These are phyloP conservation scores for Scrobipalpa costella DNA, from an alignment of 2,888 invertebrate genomes.

Conservation along the genomic window DNA sequence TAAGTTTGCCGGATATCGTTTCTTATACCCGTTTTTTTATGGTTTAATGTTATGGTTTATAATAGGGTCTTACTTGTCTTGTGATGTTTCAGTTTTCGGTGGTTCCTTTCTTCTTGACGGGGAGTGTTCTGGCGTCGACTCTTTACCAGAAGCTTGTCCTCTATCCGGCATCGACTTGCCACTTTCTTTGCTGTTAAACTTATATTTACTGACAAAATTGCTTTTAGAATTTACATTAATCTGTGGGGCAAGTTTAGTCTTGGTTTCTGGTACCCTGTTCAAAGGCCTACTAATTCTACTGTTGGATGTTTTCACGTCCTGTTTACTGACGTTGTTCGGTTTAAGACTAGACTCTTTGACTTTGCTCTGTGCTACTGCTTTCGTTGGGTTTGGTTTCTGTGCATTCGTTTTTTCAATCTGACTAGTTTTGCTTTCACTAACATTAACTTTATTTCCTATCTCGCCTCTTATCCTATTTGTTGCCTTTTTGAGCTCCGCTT, in stretches of 20 bases:
- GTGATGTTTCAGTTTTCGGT: conserved; percentile 38
- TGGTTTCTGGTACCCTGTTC: conserved; percentile 59
- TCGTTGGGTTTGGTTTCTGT: conserved; percentile 73
- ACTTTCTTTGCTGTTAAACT: conserved; percentile 58
- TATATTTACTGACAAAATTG: conserved; percentile 52
- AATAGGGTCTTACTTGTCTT: conserved; percentile 57
- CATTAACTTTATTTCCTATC: conserved; percentile 71
- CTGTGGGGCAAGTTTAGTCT: conserved; percentile 49
- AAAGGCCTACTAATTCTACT: conserved; percentile 54
- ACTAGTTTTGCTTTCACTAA: conserved; percentile 76
- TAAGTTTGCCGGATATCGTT: too few species aligned
- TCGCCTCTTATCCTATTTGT: conserved; percentile 77
- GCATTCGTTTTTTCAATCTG: conserved; percentile 61
- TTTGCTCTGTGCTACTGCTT: conserved; percentile 62
- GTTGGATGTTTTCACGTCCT: conserved; percentile 48
- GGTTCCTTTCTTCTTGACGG: conserved; percentile 68
- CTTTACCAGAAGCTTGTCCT: conserved; percentile 83
- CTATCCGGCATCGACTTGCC: conserved; percentile 66
- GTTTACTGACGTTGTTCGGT: conserved; percentile 47
- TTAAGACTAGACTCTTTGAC: conserved; percentile 78
- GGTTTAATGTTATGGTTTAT: background rate
- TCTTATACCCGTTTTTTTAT: too few species aligned
- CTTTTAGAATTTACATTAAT: conserved; percentile 43
- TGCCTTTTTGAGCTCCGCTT: conserved; percentile 76
- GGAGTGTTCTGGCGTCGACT: conserved; percentile 83